Evolutionary conservation across 1,140 invertebrate species (phyloP).

Genomic region (Sitophilus oryzae): DNA sequence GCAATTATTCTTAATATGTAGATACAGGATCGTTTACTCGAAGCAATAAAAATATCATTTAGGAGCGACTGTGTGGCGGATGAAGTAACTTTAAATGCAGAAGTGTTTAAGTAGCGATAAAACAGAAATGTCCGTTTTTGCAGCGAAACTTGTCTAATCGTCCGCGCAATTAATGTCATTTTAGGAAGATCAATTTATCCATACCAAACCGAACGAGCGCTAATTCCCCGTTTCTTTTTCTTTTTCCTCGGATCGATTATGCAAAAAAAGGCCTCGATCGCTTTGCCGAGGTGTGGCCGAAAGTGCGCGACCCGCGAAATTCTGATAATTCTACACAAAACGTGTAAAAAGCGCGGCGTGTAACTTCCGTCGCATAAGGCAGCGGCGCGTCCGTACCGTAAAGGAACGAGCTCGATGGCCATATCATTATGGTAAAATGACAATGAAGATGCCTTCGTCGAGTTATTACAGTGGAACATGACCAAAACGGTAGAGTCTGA

Average conservation of each 20-base stretch:
- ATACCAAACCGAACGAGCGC: not conserved
- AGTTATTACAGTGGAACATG: conserved; percentile 26
- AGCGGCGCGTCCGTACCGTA: conserved; percentile 19
- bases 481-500: conserved; percentile 23
- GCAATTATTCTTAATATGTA: too few relatives aligned
- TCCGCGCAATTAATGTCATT: not conserved
- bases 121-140: not conserved
- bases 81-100: not conserved
- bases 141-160: conserved; percentile 2
- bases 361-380: conserved; percentile 30
- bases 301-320: conserved; percentile 18
- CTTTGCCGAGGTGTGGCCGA: conserved; percentile 20
- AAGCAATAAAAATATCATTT: too few relatives aligned
- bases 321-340: conserved; percentile 23
- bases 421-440: conserved; percentile 32
- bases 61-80: not conserved
- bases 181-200: conserved; percentile 5
- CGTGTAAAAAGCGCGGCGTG: conserved; percentile 18
- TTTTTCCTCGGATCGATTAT: conserved; percentile 20
- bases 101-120: not conserved
- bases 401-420: conserved; percentile 21
- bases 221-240: not conserved
- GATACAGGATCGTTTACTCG: too few relatives aligned
- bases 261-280: conserved; percentile 22
- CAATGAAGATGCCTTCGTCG: conserved; percentile 31